Base-by-base conservation (phyloP, 1,140 invertebrate species). In the Drosophila carrolli region DNA sequence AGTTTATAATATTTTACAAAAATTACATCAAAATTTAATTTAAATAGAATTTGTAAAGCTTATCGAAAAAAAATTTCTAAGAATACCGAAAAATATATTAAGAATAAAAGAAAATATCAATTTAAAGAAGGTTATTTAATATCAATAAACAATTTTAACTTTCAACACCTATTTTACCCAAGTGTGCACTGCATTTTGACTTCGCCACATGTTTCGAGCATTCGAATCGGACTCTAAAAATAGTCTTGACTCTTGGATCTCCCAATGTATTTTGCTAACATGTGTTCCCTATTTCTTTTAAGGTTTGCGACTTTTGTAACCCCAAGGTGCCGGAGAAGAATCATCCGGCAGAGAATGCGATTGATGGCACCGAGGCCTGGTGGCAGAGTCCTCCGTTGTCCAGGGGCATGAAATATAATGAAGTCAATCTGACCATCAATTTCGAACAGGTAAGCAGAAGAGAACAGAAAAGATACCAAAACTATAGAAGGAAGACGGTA, bases 381-480 rank as follows among this genome's bases (percentile, higher is more conserved):
- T 99, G 98, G 98, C 97, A 98, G 93, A 98, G 97, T 92, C 99
- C 99, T 1, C 99, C 99, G 3, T 93, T 99, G n/a, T 99, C 98
- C 10, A 94, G 99, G 83, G 98, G 98, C 38, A 97, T 97, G 94
- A 97, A 98, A 92, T 99, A 98, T 94, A 99, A 99, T 91, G 95
- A 98, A 94, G 97, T 99, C 82, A 99, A 99, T 92, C 94, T 99
- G 50, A 99, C 98, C 71, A 98, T 99, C 77, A 97, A 99, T 93
- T 94, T 99, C 57, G 98, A 97, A 91, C 99, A 99, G 95, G 98
- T 97, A 94, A 94, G 59, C 43, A 68, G 37, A 14, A 57, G 60
- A 73, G 44, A 41, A 57, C 50, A 61, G 59, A 79, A 68, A 77
- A 74, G 58, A 59, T 38, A 19, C 58, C 29, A 41, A 73, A 67